phyloP scores from a whole-genome alignment of 2,113 vertebrate species.

The human region DNA sequence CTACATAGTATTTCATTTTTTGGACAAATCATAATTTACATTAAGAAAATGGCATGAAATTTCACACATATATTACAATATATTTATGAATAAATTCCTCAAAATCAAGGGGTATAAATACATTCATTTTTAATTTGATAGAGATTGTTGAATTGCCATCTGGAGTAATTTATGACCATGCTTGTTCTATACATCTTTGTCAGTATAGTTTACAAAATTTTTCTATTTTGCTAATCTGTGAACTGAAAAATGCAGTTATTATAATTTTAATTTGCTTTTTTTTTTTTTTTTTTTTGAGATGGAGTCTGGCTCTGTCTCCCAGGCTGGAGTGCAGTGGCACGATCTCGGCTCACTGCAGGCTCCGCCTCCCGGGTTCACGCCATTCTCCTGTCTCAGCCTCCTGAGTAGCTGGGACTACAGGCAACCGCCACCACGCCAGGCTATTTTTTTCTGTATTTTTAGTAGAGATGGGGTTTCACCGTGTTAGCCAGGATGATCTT shows the following conservation, averaged over 20 bases:
- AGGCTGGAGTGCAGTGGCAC: too few relatives aligned
- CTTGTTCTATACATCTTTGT: not conserved
- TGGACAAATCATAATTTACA: not conserved
- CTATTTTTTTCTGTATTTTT: too few relatives aligned
- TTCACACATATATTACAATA: not conserved
- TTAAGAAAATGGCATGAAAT: not conserved
- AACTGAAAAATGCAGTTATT: not conserved
- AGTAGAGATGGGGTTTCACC: too few relatives aligned
- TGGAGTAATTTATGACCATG: not conserved
- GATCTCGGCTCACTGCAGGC: too few relatives aligned
- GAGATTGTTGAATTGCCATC: not conserved
- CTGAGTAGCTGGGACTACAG: too few relatives aligned
- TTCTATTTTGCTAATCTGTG: not conserved
- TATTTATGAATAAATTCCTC: slow-evolving; percentile 20
- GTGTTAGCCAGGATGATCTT: too few relatives aligned
- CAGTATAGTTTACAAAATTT: not conserved
- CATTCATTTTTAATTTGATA: not conserved
- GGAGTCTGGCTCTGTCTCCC: too few relatives aligned
- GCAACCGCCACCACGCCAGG: too few relatives aligned
- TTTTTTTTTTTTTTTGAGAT: too few relatives aligned
- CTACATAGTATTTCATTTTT: not conserved
- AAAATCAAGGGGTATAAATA: not conserved
- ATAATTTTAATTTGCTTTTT: not conserved
- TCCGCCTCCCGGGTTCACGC: too few relatives aligned
- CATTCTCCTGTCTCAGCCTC: too few relatives aligned